These are phyloP conservation scores for Reticulitermes lucifugus DNA, from an alignment of 2,888 invertebrate genomes.

Conservation along the genomic window DNA sequence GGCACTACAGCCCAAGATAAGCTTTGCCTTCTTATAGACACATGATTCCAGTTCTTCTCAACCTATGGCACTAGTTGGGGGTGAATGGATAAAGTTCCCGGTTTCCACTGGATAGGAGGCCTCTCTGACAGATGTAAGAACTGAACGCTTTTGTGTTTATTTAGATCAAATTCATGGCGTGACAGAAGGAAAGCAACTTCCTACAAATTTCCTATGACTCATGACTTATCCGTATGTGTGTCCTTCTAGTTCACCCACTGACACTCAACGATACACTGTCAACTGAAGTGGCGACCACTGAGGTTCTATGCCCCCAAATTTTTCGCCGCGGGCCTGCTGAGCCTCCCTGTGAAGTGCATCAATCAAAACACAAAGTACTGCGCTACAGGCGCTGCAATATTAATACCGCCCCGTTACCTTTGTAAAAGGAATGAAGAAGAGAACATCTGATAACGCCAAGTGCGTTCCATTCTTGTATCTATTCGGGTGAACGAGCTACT, in stretches of 20 bases:
- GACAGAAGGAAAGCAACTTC: too few species aligned
- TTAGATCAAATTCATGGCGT: too few species aligned
- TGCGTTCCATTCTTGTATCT: constrained; percentile 8
- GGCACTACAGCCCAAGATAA: too few species aligned
- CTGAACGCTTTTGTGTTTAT: too few species aligned
- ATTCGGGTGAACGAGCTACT: constrained; percentile 8
- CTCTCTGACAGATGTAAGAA: too few species aligned
- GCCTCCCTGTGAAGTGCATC: not conserved
- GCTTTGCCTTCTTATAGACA: too few species aligned
- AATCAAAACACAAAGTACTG: not conserved
- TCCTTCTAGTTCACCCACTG: not conserved
- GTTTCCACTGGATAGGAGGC: too few species aligned
- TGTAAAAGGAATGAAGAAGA: not conserved
- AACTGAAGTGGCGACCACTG: not conserved
- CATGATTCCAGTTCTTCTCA: too few species aligned
- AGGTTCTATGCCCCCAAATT: not conserved
- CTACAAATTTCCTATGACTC: too few species aligned
- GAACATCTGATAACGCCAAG: not conserved
- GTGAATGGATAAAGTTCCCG: too few species aligned
- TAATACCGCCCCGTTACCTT: not conserved
- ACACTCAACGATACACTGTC: not conserved
- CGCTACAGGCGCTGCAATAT: not conserved
- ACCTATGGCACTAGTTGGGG: too few species aligned
- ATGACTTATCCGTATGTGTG: not conserved
- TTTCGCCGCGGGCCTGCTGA: not conserved